phyloP scores from a whole-genome alignment of 2,797 vertebrate genomes.

The Poeciliopsis infans region DNA sequence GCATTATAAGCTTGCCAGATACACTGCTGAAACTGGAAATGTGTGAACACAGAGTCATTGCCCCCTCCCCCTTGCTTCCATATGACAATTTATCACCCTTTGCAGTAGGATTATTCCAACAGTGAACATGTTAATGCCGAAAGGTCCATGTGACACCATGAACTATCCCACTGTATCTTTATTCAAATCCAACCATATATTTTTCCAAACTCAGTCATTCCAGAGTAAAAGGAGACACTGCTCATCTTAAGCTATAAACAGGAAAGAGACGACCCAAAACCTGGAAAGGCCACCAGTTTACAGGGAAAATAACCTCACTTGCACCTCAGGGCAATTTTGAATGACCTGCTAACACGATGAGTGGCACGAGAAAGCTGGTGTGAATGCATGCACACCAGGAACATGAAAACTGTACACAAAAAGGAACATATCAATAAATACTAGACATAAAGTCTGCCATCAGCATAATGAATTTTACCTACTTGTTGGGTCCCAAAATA shows the following conservation, averaged over 20 bases:
- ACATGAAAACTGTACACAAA: not conserved
- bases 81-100: slow-evolving; percentile 70
- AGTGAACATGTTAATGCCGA: slow-evolving; percentile 15
- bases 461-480: not conserved
- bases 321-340: not conserved
- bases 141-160: slow-evolving; percentile 20
- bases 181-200: not conserved
- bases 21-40: slow-evolving; percentile 77
- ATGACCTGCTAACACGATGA: not conserved
- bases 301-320: not conserved
- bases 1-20: slow-evolving; percentile 79
- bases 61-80: slow-evolving; percentile 56
- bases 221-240: not conserved
- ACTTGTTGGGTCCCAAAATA: not conserved
- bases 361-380: not conserved
- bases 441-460: not conserved
- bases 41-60: slow-evolving; percentile 72
- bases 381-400: not conserved
- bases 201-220: not conserved
- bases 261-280: not conserved
- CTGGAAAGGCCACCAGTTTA: not conserved
- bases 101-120: slow-evolving; percentile 50
- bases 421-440: not conserved
- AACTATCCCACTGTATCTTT: not conserved
- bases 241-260: not conserved